phyloP scores from a whole-genome alignment of 2,113 vertebrate species.

The Callithrix jacchus region DNA sequence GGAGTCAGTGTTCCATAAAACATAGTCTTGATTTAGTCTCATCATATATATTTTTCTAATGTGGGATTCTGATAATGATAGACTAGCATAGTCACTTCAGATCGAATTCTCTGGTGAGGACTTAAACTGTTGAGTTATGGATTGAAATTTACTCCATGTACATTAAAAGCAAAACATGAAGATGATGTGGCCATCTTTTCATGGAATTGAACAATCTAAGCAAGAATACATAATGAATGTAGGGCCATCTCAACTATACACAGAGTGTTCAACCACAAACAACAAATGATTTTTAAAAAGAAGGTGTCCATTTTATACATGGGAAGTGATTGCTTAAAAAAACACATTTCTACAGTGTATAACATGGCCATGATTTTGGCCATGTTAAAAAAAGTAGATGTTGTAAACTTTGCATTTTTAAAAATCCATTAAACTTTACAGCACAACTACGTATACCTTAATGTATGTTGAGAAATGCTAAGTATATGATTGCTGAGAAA shows the following conservation, averaged over 20 bases:
- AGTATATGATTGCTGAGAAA: too few species aligned
- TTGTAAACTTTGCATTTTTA: background rate
- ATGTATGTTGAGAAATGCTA: background rate
- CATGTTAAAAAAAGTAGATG: background rate
- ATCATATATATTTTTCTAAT: background rate
- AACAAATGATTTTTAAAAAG: background rate
- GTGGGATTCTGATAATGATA: background rate
- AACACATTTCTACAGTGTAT: background rate
- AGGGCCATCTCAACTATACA: background rate
- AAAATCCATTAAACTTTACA: background rate
- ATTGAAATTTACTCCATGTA: background rate
- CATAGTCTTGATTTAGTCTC: background rate
- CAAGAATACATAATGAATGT: background rate
- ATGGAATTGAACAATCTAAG: background rate
- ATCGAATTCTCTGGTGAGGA: background rate
- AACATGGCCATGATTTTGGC: background rate
- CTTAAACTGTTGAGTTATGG: background rate
- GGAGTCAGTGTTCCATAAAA: background rate
- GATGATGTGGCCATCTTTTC: background rate
- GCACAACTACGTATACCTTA: background rate
- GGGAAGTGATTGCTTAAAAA: background rate
- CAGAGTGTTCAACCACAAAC: background rate
- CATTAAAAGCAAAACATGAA: background rate
- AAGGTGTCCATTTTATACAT: background rate
- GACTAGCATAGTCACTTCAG: background rate